Percentiles rank a stretch among this genome's conserved stretches.
phyloP scores from a whole-genome alignment of 2,888 invertebrate species.

The Miltochrista miniata region DNA sequence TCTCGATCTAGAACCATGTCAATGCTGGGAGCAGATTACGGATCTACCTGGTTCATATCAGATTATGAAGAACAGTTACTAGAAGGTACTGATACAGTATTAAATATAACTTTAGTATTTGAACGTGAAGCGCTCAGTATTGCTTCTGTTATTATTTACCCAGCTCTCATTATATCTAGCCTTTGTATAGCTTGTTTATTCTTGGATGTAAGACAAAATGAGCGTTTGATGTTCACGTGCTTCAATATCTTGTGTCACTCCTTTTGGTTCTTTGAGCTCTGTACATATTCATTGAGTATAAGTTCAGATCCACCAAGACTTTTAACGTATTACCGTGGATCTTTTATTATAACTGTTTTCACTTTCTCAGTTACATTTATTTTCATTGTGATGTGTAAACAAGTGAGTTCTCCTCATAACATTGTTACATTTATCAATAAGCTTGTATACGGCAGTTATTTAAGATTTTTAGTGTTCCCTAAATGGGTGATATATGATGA shows the following conservation, averaged over 20 bases:
- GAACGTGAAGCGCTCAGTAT: conserved; percentile 48
- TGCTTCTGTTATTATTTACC: conserved; percentile 44
- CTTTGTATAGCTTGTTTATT: conserved; percentile 41
- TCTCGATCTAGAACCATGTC: conserved; percentile 24
- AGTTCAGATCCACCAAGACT: conserved; percentile 43
- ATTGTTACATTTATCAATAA: conserved; percentile 39
- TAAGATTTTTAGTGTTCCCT: conserved; percentile 37
- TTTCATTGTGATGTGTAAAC: conserved; percentile 36
- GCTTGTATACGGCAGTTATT: conserved; percentile 29
- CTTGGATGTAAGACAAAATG: conserved; percentile 36
- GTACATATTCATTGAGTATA: conserved; percentile 38
- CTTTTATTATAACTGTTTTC: conserved; percentile 40
- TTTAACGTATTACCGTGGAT: conserved; percentile 46
- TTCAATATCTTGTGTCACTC: conserved; percentile 51
- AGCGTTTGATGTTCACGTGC: conserved; percentile 38
- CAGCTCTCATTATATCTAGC: conserved; percentile 39
- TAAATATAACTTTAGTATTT: conserved; percentile 46
- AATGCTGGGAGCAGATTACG: conserved; percentile 40
- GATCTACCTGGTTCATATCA: conserved; percentile 51
- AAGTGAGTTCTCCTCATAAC: conserved; percentile 18
- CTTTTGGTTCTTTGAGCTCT: conserved; percentile 35
- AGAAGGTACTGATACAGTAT: conserved; percentile 21
- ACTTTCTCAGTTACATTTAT: conserved; percentile 36
- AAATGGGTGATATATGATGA: conserved; percentile 29
- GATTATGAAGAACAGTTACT: conserved; percentile 35